Base-by-base conservation (phyloP, 2,797 vertebrate genomes). In the Tangara arthus region DNA sequence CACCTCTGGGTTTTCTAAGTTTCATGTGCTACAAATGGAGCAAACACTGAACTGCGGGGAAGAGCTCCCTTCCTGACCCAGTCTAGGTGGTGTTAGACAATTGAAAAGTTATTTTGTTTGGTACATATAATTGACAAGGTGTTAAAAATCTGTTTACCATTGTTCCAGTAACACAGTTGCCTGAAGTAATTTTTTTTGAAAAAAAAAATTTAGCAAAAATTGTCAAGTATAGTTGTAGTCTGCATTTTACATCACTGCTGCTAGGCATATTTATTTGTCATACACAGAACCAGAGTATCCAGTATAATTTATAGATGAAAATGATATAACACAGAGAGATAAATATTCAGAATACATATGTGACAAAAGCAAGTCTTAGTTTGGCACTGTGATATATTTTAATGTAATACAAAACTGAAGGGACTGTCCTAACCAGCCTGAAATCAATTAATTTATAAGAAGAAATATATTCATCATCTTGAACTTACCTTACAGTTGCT, bases 1-100 rank as follows among this genome's bases (percentile, higher is more conserved):
- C 1, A 6, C 11, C 10, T 69, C 34, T 73, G 8, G 15, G 35
- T 34, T 60, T 72, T 42, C 9, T 9, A 44, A 41, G 13, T 42
- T 41, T n/a, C 16, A 4, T 0, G 0, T 18, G 8, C 52, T 90
- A 49, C 9, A 80, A 55, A 42, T 13, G 7, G 19, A 37, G n/a
- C 30, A 72, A 44, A 49, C 1, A 0, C 3, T 35, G 44, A 70
- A 11, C 37, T 22, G 10, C 21, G 46, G 19, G 57, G 13, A 87
- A 42, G 22, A 70, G 3, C 11, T 82, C 28, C 26, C 17, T 66
- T 80, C 0, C 1, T 59, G 8, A 39, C 15, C 9, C 14, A 8
- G 35, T 52, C 49, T 32, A 19, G 24, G 6, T 11, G 16, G 8
- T 28, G 11, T 30, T 30, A 53, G 34, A 18, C 19, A 63, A 56